Base-by-base conservation (phyloP, 2,888 invertebrate species). In the Lepidocyrtinus sp. region DNA sequence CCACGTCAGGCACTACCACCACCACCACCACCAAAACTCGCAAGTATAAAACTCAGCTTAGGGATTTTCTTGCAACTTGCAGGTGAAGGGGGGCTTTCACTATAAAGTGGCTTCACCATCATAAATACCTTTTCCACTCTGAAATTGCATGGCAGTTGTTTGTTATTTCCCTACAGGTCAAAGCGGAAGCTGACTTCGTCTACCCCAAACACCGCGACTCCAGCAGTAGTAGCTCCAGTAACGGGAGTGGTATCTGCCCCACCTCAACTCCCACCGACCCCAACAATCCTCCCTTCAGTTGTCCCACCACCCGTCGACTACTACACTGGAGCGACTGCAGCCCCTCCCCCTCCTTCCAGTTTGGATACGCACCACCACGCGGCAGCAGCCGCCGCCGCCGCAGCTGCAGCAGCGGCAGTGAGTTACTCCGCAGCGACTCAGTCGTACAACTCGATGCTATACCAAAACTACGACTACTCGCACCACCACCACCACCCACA, bases 51-150 rank as follows among this genome's bases (percentile, higher is more conserved):
- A 96, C 96, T 1, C 97, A 97, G 88, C 90, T 97, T 24, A 91
- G 97, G 65, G 97, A 98, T 90, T 97, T 97, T 88, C 90, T 97
- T 1, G 96, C 97, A 17, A 97, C 97, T 15, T 97, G 97, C 88
- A 80, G 80, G 80, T 80, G 74, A 80, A 24, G 67, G 72, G 45
- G 5, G 45, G 25, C 55, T 46, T n/a, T n/a, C n/a, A n/a, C n/a
- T n/a, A n/a, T n/a, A n/a, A n/a, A n/a, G 19, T 21, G 26, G 63
- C 63, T 73, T 46, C 93, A 89, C 87, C n/a, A n/a, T n/a, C n/a
- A n/a, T n/a, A n/a, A n/a, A n/a, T n/a, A 91, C 61, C 9, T 75
- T 80, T 63, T 76, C 73, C n/a, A 25, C 59, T 36, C 59, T 19
- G 24, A 70, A 71, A 82, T 21, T 24, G 12, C 19, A 26, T 24